Evolutionary conservation across 2,888 invertebrate genomes (phyloP).

Genomic region (Metellina segmentata): DNA sequence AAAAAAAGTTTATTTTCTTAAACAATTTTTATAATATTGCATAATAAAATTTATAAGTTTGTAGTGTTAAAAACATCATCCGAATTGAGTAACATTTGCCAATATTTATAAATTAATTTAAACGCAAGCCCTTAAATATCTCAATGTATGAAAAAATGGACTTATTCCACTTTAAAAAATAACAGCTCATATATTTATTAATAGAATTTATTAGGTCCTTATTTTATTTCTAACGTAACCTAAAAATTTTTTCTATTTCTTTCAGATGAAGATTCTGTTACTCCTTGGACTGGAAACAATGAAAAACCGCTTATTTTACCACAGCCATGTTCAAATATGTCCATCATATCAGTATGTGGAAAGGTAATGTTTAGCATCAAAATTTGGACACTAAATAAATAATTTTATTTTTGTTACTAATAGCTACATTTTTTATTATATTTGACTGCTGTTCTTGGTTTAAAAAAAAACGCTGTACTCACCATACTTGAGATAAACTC

Average conservation of each 20-base stretch:
- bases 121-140: too few species aligned
- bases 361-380: constrained; percentile 78
- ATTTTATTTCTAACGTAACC: too few species aligned
- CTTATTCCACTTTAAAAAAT: too few species aligned
- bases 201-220: too few species aligned
- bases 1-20: too few species aligned
- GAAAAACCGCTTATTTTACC: constrained; percentile 79
- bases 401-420: not conserved
- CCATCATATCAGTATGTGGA: constrained; percentile 79
- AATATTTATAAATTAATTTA: too few species aligned
- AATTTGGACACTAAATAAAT: not conserved
- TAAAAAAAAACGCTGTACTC: not conserved
- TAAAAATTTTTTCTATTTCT: not conserved
- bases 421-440: not conserved
- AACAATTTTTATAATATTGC: too few species aligned
- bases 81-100: too few species aligned
- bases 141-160: too few species aligned
- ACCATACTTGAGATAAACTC: too few species aligned
- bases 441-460: not conserved
- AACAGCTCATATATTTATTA: not conserved
- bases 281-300: constrained; percentile 77
- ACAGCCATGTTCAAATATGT: constrained; percentile 80
- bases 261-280: constrained; percentile 77
- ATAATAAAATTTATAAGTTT: too few species aligned
- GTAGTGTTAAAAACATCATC: too few species aligned